Percentiles rank a stretch among this genome's conserved stretches.
phyloP scores from a whole-genome alignment of 2,888 invertebrate species.

The Calameuta pallipes region DNA sequence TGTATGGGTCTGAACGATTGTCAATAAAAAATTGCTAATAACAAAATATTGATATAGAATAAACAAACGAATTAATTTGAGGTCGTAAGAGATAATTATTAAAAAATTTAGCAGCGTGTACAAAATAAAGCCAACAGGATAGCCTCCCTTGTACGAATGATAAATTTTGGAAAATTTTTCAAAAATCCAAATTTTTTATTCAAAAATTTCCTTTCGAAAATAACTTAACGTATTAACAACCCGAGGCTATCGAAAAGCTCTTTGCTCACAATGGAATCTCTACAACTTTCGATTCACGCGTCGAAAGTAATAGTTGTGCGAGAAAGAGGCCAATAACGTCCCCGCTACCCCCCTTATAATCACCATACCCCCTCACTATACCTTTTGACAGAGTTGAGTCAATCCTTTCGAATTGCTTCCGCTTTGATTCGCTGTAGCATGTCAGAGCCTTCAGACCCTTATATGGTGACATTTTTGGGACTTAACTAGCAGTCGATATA shows the following conservation, averaged over 20 bases:
- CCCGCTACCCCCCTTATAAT: constrained; percentile 33
- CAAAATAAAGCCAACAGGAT: background rate
- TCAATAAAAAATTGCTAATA: background rate
- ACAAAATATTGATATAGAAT: background rate
- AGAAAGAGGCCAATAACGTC: constrained; percentile 57
- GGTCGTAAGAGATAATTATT: background rate
- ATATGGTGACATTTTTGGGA: background rate
- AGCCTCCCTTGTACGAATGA: background rate
- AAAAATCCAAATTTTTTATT: no score
- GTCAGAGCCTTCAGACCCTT: background rate
- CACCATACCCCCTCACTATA: constrained; percentile 26
- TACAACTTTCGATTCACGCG: constrained; percentile 61
- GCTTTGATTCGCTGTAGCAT: background rate
- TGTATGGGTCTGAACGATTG: background rate
- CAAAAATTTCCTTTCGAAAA: background rate
- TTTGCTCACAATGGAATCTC: background rate
- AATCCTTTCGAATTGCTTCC: constrained; percentile 32
- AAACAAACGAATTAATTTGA: background rate
- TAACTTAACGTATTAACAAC: no score
- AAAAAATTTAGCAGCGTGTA: background rate
- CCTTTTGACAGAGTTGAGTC: background rate
- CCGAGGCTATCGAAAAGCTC: background rate
- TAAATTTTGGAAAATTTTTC: background rate
- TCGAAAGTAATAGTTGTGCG: constrained; percentile 64
- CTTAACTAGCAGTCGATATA: background rate